These are phyloP conservation scores for Paraplagusia blochii DNA, from an alignment of 2,113 vertebrate genomes.

Conservation along the genomic window DNA sequence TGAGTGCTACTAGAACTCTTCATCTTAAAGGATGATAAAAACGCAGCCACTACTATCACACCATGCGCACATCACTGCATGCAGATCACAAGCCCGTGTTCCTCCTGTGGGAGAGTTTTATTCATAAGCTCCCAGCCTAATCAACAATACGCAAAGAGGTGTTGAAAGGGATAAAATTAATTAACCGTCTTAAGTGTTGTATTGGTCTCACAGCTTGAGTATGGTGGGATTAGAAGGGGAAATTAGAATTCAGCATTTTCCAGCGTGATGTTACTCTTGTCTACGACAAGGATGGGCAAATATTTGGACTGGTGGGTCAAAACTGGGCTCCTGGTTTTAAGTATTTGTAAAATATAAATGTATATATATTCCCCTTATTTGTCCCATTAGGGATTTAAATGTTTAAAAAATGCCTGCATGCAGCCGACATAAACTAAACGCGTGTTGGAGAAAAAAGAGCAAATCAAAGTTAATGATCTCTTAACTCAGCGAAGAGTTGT, in stretches of 20 bases:
- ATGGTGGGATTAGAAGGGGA: conserved; percentile 22
- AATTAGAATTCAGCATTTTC: conserved; percentile 35
- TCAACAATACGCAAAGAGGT: conserved; percentile 60
- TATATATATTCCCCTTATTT: no score
- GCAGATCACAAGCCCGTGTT: conserved; percentile 42
- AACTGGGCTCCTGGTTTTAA: no score
- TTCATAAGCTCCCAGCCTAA: conserved; percentile 60
- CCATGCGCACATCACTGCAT: conserved; percentile 53
- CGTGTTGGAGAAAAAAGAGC: no score
- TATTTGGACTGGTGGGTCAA: no score
- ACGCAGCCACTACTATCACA: conserved; percentile 47
- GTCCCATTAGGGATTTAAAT: no score
- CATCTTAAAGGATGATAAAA: conserved; percentile 55
- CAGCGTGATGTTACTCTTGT: conserved; percentile 26
- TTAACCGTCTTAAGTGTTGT: conserved; percentile 54
- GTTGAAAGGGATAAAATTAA: conserved; percentile 55
- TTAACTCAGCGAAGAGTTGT: no score
- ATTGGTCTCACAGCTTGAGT: conserved; percentile 57
- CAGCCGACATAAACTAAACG: no score
- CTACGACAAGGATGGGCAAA: no score
- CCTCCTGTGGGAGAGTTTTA: conserved; percentile 46
- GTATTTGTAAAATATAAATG: no score
- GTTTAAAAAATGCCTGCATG: no score
- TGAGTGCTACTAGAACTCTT: conserved; percentile 27
- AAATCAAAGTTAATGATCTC: no score